Conservation (phyloP, 2,113 vertebrate species). For the Chlorodrepanis virens region DNA sequence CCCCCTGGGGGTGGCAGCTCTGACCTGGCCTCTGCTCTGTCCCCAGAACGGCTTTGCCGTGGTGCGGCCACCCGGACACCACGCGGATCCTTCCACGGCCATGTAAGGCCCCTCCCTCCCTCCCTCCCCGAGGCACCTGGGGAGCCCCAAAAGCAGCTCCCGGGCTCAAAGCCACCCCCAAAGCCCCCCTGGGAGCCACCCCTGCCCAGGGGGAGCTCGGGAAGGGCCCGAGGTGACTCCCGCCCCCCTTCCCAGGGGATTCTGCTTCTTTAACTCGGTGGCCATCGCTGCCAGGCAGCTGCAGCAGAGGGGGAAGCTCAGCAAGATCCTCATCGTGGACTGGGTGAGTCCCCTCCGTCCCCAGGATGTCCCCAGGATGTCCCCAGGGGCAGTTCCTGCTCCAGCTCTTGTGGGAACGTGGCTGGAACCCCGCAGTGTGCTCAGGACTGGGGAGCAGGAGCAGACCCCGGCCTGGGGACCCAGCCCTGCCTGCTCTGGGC, state of each 20-base stretch:
- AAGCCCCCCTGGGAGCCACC: fast-evolving
- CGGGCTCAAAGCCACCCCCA: not conserved
- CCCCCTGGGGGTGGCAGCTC: fast-evolving
- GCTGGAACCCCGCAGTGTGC: fast-evolving
- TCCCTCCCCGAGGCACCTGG: not conserved
- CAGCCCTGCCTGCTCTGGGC: too few relatives aligned
- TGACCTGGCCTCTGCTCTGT: not conserved
- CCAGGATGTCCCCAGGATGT: fast-evolving
- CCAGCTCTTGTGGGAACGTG: not conserved
- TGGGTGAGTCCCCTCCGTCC: constrained; percentile 79
- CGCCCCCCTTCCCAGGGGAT: constrained; percentile 75
- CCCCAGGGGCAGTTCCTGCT: fast-evolving
- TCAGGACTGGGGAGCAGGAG: not conserved
- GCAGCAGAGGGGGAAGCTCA: constrained; percentile 80
- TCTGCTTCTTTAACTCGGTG: constrained; percentile 94
- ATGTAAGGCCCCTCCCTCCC: constrained; percentile 77
- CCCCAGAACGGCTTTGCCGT: constrained; percentile 93
- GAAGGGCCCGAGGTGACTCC: not conserved
- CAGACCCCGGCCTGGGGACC: not conserved
- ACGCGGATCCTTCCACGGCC: constrained; percentile 84
- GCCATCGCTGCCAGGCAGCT: constrained; percentile 88
- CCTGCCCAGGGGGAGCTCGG: not conserved
- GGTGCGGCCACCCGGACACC: constrained; percentile 90
- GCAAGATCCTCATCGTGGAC: constrained; percentile 93
- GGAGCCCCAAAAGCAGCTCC: not conserved